Evolutionary conservation across 2,797 vertebrate genomes (phyloP).

Genomic region (Crocidura indochinensis): DNA sequence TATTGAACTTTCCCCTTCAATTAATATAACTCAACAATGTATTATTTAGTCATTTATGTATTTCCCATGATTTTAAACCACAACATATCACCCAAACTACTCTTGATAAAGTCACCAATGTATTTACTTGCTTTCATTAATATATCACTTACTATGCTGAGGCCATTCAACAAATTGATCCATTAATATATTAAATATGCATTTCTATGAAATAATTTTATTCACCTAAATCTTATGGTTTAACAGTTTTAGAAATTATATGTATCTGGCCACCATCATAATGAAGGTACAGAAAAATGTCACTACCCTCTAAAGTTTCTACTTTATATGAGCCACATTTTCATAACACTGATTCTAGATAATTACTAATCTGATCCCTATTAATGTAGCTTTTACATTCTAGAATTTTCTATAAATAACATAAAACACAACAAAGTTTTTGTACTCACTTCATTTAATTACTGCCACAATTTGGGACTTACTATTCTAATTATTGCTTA

Average conservation of each 20-base stretch:
- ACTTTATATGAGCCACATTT: background rate
- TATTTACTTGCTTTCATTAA: background rate
- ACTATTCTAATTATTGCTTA: background rate
- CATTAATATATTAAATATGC: too few species aligned
- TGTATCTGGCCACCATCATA: background rate
- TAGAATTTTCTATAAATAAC: background rate
- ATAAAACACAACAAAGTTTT: background rate
- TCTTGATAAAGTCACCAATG: background rate
- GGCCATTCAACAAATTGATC: background rate
- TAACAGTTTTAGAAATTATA: background rate
- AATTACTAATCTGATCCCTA: background rate
- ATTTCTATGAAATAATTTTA: background rate
- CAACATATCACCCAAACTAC: background rate
- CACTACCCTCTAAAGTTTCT: background rate
- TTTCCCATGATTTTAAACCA: background rate
- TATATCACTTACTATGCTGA: background rate
- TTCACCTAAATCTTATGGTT: too few species aligned
- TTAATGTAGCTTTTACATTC: slow-evolving; percentile 4
- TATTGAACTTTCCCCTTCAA: too few species aligned
- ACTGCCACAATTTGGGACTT: background rate
- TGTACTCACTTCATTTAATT: background rate
- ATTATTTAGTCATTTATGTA: too few species aligned
- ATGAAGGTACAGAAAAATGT: background rate
- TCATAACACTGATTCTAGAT: background rate
- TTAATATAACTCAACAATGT: too few species aligned